A percentile compares a stretch with the other conserved stretches of the same genome.
phyloP scores from a whole-genome alignment of 2,113 vertebrate genomes.

The Sminthopsis crassicaudata region DNA sequence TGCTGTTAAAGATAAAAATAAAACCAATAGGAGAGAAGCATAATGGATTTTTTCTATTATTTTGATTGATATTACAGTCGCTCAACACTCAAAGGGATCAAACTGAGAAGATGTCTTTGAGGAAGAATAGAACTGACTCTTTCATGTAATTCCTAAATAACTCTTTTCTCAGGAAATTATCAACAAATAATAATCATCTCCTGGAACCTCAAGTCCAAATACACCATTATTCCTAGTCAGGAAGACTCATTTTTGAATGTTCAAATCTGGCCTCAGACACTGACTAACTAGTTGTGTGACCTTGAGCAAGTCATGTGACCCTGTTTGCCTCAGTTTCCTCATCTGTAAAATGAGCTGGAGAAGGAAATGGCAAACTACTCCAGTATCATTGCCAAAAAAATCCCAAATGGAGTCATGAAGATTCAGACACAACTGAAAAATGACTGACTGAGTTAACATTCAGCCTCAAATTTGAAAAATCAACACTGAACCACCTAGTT shows the following conservation, averaged over 20 bases:
- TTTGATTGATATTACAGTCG: slow-evolving; percentile 16
- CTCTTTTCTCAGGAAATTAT: slow-evolving; percentile 51
- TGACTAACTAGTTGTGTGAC: too few species aligned
- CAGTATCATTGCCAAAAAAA: too few species aligned
- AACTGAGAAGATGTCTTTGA: background rate
- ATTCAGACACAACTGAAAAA: too few species aligned
- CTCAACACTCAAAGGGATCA: slow-evolving; percentile 10
- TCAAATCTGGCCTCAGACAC: too few species aligned
- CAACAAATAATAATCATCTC: slow-evolving; percentile 59
- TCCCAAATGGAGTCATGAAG: too few species aligned
- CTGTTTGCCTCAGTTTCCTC: too few species aligned
- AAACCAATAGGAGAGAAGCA: background rate
- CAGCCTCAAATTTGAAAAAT: background rate
- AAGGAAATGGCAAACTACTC: too few species aligned
- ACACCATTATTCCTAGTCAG: slow-evolving; percentile 52
- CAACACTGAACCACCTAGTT: background rate
- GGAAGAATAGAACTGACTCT: slow-evolving; percentile 32
- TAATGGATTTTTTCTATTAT: slow-evolving; percentile 2
- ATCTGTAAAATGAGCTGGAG: too few species aligned
- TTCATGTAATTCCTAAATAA: slow-evolving; percentile 48
- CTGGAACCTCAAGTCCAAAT: slow-evolving; percentile 32
- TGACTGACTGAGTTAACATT: too few species aligned
- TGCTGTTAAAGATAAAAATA: slow-evolving; percentile 23
- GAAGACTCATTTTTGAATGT: too few species aligned
- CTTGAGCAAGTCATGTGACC: too few species aligned